Base-by-base conservation (phyloP, 2,113 vertebrate genomes). In the Nothocercus nigrocapillus region DNA sequence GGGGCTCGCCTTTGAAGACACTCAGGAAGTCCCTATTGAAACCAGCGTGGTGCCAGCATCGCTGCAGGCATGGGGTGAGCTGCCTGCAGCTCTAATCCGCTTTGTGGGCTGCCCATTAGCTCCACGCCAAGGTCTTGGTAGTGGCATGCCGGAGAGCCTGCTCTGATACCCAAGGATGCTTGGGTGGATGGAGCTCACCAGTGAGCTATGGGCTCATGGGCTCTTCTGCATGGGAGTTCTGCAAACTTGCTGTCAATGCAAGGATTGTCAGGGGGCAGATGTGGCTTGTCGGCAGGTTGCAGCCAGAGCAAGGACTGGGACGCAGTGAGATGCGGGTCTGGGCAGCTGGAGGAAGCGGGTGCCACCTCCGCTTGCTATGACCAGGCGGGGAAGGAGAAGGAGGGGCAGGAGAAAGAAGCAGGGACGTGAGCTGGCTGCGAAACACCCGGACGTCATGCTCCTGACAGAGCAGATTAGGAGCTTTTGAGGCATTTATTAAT, bases 401-500 rank as follows among this genome's bases (percentile, higher is more conserved):
- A 27, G 3, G 4, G 9, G n/a, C 47, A 40, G 76, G 63, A 72
- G 90, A 86, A 63, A 78, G 80, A 53, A 87, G 88, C 77, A 54
- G 81, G 86, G 93, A 96, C 92, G 90, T 95, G 93, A 97, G 96
- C 93, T 95, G 96, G 93, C 93, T 97, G 92, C 68, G 93, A 96
- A 95, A 90, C 58, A 24, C 80, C 69, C 58, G 0, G 83, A 94
- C 85, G 90, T 96, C 93, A 96, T 93, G 92, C 95, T 95, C 86
- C 96, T 97, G 95, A 93, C 96, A 97, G 90, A 96, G 94, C 94
- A 95, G 94, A 95, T 96, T 96, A 96, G 90, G 92, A 94, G 96
- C 93, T 96, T 93, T 92, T 96, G 95, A 97, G 93, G 93, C 95
- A 90, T 96, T 96, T 96, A 97, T 97, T 97, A 97, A 96, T 89